A percentile compares a stretch with the other conserved stretches of the same genome.
Evolutionary conservation across 2,888 invertebrate genomes (phyloP).

Genomic region (Leptothorax acervorum): DNA sequence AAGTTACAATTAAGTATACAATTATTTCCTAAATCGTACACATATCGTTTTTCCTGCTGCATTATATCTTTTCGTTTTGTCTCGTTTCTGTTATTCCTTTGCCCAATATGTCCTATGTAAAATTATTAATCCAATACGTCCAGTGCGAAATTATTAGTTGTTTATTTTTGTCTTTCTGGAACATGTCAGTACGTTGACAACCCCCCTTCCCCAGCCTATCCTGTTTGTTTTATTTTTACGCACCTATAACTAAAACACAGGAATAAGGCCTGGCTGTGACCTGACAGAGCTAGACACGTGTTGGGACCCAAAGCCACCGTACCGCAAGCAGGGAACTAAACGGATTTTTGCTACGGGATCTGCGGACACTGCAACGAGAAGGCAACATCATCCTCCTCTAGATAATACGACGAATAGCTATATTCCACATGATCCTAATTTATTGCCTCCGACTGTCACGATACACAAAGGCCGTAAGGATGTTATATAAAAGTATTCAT

Average conservation of each 20-base stretch:
- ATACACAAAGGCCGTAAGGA: slow-evolving; percentile 86
- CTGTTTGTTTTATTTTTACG: slow-evolving; percentile 83
- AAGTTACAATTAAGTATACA: slow-evolving; percentile 19
- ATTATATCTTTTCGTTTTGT: slow-evolving; percentile 59
- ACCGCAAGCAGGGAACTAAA: slow-evolving; percentile 82
- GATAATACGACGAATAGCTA: slow-evolving; percentile 87
- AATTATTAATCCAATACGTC: slow-evolving; percentile 56
- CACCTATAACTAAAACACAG: slow-evolving; percentile 84
- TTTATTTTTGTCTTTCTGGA: slow-evolving; percentile 65
- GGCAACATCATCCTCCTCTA: slow-evolving; percentile 84
- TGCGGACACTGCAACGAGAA: slow-evolving; percentile 74
- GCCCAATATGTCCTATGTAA: slow-evolving; percentile 19
- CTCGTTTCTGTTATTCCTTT: slow-evolving; percentile 61
- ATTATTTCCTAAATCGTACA: slow-evolving; percentile 36
- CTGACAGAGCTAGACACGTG: slow-evolving; percentile 92
- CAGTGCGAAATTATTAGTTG: slow-evolving; percentile 62
- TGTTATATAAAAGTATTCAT: slow-evolving; percentile 1
- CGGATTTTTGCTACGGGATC: slow-evolving; percentile 78
- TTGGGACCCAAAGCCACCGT: slow-evolving; percentile 86
- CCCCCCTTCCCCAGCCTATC: slow-evolving; percentile 71
- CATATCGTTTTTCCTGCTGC: slow-evolving; percentile 22
- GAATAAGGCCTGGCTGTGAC: slow-evolving; percentile 94
- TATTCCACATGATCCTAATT: slow-evolving; percentile 86
- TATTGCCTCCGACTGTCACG: slow-evolving; percentile 87
- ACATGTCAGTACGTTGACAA: slow-evolving; percentile 55